phyloP scores from a whole-genome alignment of 2,113 vertebrate species.

The Phaetusa simplex region DNA sequence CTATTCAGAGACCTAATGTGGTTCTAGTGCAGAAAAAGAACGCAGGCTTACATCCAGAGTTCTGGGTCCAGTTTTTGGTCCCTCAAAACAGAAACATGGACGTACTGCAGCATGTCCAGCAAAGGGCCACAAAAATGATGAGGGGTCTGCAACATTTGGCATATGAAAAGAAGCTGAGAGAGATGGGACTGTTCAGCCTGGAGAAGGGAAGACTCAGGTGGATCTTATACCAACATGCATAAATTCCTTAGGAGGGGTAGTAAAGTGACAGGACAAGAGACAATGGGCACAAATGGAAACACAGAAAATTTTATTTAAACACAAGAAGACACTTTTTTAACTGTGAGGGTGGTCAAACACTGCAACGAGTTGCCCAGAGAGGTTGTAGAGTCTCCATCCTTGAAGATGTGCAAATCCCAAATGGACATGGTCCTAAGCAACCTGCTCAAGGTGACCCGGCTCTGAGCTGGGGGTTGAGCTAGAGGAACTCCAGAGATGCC shows the following conservation, averaged over 20 bases:
- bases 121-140: not conserved
- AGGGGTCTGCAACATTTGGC: not conserved
- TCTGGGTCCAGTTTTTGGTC: not conserved
- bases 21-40: not conserved
- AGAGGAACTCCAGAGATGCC: not conserved
- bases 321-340: not conserved
- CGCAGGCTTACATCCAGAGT: not conserved
- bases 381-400: not conserved
- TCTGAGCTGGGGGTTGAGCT: rapidly evolving
- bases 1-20: not conserved
- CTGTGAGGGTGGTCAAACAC: rapidly evolving
- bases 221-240: not conserved
- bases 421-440: not conserved
- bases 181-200: not conserved
- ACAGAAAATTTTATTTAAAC: not conserved
- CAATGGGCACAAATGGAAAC: not conserved
- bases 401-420: not conserved
- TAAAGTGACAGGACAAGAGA: not conserved
- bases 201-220: rapidly evolving
- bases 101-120: not conserved
- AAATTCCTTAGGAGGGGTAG: not conserved
- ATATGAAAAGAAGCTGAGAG: not conserved
- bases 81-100: rapidly evolving
- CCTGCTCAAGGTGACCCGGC: not conserved
- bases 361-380: not conserved